Percentiles rank a stretch among this genome's conserved stretches.
These are phyloP conservation scores for Tricholauxania praeusta DNA, from an alignment of 2,888 invertebrate species.

Conservation along the genomic window DNA sequence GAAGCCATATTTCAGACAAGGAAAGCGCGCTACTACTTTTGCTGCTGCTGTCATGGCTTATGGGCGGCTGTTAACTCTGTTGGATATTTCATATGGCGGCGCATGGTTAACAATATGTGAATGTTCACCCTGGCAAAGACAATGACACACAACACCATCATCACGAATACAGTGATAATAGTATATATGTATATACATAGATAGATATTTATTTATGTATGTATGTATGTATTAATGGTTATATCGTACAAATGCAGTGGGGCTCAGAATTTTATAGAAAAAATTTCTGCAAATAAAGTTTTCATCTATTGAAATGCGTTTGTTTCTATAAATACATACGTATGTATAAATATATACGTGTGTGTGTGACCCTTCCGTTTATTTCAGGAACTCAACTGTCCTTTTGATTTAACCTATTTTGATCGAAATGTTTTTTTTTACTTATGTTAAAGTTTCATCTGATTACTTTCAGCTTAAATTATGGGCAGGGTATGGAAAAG, in stretches of 20 bases:
- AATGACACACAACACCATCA: neutral
- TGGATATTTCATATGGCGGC: neutral
- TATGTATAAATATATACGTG: too few species aligned
- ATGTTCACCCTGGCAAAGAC: constrained; percentile 2
- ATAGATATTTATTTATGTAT: neutral
- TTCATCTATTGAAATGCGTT: too few species aligned
- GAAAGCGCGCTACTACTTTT: neutral
- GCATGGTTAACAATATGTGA: neutral
- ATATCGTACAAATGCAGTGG: neutral
- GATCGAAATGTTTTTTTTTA: too few species aligned
- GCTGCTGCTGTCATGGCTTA: neutral
- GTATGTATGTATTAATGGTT: neutral
- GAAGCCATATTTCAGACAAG: constrained; percentile 15
- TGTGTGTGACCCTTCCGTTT: too few species aligned
- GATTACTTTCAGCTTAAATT: too few species aligned
- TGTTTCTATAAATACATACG: too few species aligned
- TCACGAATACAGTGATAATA: neutral
- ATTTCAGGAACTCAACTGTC: too few species aligned
- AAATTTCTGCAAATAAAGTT: constrained; percentile 1
- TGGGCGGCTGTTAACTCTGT: neutral
- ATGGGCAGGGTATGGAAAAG: too few species aligned
- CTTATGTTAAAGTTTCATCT: too few species aligned
- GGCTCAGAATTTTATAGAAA: too few species aligned
- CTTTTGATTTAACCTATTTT: too few species aligned
- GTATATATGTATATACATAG: neutral